Conservation (phyloP, 2,888 invertebrate genomes). For the Hypsopygia costalis region DNA sequence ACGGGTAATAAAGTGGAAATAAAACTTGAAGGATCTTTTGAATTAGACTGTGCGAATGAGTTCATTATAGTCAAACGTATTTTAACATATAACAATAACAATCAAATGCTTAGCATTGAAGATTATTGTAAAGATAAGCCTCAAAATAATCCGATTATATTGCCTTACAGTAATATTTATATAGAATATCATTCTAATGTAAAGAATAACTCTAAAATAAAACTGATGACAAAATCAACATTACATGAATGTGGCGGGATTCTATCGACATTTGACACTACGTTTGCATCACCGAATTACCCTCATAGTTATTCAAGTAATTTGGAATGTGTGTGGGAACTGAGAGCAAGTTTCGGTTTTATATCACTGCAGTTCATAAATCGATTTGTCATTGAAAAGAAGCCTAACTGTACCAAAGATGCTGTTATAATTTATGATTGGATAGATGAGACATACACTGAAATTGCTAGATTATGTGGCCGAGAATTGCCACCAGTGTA, state of each 20-base stretch:
- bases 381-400: constrained; percentile 88
- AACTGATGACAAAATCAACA: constrained; percentile 36
- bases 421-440: constrained; percentile 84
- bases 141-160: constrained; percentile 59
- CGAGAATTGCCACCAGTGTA: constrained; percentile 77
- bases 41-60: constrained; percentile 45
- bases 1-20: constrained; percentile 42
- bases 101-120: constrained; percentile 75
- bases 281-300: constrained; percentile 81
- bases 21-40: constrained; percentile 23
- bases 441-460: constrained; percentile 70
- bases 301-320: constrained; percentile 85
- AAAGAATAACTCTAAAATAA: constrained; percentile 38
- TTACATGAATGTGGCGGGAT: constrained; percentile 86
- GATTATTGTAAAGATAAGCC: constrained; percentile 82
- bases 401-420: constrained; percentile 86
- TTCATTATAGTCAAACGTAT: constrained; percentile 31
- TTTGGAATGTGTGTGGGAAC: constrained; percentile 90
- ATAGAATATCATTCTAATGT: constrained; percentile 85
- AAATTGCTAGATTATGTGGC: constrained; percentile 84
- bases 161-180: constrained; percentile 77
- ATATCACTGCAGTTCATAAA: constrained; percentile 84
- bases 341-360: constrained; percentile 83
- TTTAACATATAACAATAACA: constrained; percentile 73
- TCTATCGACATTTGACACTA: constrained; percentile 53